Percentiles rank a stretch among this genome's conserved stretches.
Evolutionary conservation across 1,140 invertebrate genomes (phyloP).

Genomic region (Archivesica marissinica): DNA sequence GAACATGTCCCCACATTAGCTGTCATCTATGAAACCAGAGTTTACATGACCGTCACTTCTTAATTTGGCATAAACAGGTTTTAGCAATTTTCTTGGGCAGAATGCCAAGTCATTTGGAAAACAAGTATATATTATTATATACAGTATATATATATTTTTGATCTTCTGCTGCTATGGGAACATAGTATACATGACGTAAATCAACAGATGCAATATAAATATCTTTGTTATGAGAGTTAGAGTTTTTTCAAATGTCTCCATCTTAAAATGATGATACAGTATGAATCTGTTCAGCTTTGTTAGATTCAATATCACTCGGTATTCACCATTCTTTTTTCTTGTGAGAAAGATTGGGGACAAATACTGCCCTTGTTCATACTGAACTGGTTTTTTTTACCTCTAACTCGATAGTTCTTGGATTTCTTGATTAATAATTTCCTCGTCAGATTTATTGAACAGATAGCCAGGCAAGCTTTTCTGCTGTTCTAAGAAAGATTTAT

Average conservation of each 20-base stretch:
- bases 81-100: constrained; percentile 12
- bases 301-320: constrained; percentile 53
- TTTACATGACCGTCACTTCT: constrained; percentile 33
- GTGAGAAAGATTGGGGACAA: constrained; percentile 56
- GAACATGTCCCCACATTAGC: background rate
- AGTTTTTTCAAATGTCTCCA: constrained; percentile 55
- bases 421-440: constrained; percentile 15
- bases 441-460: background rate
- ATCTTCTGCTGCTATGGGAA: constrained; percentile 26
- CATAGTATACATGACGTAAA: constrained; percentile 62
- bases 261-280: constrained; percentile 59
- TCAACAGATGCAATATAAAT: constrained; percentile 66
- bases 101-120: constrained; percentile 26
- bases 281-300: constrained; percentile 49
- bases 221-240: constrained; percentile 49
- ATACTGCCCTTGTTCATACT: constrained; percentile 46
- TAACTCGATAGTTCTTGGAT: constrained; percentile 27
- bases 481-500: background rate
- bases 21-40: constrained; percentile 18
- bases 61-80: constrained; percentile 59
- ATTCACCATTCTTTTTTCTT: constrained; percentile 52
- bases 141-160: constrained; percentile 39
- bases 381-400: background rate
- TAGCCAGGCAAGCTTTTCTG: background rate
- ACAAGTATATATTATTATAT: constrained; percentile 18